A percentile compares a stretch with the other conserved stretches of the same genome.
Evolutionary conservation across 2,797 vertebrate species (phyloP).

Genomic region (Alca torda): DNA sequence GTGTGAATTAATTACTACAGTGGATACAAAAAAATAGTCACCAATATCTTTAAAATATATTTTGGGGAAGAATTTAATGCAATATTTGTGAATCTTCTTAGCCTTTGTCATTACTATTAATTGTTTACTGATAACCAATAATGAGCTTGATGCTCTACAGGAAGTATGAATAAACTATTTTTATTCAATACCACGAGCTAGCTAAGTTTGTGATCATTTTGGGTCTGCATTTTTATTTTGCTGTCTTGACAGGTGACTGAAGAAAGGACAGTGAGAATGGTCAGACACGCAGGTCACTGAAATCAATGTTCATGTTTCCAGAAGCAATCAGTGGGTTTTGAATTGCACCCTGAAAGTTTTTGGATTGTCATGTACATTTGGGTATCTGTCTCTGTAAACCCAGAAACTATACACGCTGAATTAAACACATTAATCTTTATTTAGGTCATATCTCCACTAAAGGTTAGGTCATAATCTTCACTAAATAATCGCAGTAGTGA

Average conservation of each 20-base stretch:
- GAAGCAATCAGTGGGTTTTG: neutral
- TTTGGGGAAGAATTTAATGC: neutral
- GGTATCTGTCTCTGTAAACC: neutral
- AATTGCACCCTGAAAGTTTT: neutral
- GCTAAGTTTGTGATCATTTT: neutral
- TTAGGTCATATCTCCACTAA: neutral
- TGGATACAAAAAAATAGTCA: neutral
- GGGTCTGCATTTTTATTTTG: neutral
- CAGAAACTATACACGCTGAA: neutral
- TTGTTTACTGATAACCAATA: neutral
- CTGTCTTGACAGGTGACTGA: neutral
- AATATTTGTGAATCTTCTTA: neutral
- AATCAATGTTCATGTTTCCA: neutral
- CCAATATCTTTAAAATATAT: neutral
- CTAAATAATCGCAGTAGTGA: neutral
- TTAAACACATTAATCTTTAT: neutral
- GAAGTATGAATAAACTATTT: neutral
- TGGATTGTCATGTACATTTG: neutral
- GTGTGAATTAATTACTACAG: slow-evolving; percentile 2
- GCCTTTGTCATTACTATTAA: neutral
- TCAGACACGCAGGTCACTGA: neutral
- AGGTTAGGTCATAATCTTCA: neutral
- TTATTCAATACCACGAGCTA: neutral
- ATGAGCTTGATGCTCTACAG: neutral
- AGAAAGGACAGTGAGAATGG: neutral